Percentiles rank a stretch among this genome's conserved stretches.
phyloP scores from a whole-genome alignment of 2,797 vertebrate species.

The Onychomys torridus region DNA sequence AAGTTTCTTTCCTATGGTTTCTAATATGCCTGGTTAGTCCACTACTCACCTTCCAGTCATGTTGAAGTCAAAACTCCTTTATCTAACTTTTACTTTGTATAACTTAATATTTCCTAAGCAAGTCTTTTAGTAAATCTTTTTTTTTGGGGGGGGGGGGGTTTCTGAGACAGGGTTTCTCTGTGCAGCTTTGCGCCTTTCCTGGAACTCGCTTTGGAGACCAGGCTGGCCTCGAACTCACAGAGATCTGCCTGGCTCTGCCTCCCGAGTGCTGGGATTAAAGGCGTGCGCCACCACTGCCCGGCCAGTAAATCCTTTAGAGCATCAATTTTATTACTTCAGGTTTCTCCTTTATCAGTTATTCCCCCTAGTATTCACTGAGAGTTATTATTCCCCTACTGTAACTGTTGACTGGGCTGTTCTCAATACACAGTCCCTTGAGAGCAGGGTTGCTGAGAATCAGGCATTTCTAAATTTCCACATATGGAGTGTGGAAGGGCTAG shows the following conservation, averaged over 20 bases:
- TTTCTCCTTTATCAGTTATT: not conserved
- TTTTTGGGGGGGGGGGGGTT: too few relatives aligned
- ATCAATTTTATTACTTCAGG: not conserved
- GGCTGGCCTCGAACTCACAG: too few relatives aligned
- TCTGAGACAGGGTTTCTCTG: too few relatives aligned
- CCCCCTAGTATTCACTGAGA: too few relatives aligned
- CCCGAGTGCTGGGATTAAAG: too few relatives aligned
- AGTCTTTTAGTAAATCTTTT: not conserved
- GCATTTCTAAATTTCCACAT: not conserved
- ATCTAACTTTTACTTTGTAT: not conserved
- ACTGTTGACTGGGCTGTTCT: not conserved
- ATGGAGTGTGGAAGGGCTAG: constrained; percentile 24
- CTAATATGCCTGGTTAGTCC: not conserved
- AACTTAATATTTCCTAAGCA: not conserved
- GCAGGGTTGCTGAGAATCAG: not conserved
- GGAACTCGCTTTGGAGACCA: too few relatives aligned
- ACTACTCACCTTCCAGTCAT: not conserved
- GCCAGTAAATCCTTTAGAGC: not conserved
- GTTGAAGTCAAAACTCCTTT: not conserved
- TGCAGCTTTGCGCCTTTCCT: too few relatives aligned
- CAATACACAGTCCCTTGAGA: constrained; percentile 31
- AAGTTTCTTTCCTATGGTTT: not conserved
- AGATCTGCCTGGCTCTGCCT: too few relatives aligned
- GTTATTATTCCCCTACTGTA: not conserved
- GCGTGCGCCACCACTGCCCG: too few relatives aligned